phyloP scores from a whole-genome alignment of 2,888 invertebrate species.

The Heliconius sara region DNA sequence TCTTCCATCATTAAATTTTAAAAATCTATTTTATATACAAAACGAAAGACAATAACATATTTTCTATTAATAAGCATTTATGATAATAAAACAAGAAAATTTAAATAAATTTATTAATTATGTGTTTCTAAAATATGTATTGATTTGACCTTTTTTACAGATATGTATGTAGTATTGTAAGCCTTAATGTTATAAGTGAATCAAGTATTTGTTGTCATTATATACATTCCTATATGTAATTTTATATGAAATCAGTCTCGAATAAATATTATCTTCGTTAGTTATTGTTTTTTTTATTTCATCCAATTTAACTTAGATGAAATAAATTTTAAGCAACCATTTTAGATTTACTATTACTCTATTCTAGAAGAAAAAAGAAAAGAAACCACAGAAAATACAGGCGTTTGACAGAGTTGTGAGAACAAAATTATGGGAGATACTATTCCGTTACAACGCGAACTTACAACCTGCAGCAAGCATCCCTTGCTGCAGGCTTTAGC shows the following conservation, averaged over 20 bases:
- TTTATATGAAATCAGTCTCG: neutral
- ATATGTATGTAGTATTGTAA: neutral
- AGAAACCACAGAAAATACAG: too few relatives aligned
- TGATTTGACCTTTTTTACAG: neutral
- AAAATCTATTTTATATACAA: neutral
- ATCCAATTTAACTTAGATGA: neutral
- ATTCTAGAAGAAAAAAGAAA: too few relatives aligned
- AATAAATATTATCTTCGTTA: neutral
- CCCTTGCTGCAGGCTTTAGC: too few relatives aligned
- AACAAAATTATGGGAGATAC: too few relatives aligned
- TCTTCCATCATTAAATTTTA: conserved; percentile 94
- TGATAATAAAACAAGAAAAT: neutral
- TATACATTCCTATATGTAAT: conserved; percentile 27
- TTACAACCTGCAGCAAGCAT: too few relatives aligned
- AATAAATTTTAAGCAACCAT: neutral
- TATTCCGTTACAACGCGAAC: too few relatives aligned
- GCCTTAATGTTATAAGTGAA: neutral
- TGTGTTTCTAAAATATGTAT: neutral
- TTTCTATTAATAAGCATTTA: neutral
- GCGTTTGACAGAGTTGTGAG: too few relatives aligned
- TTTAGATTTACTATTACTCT: neutral
- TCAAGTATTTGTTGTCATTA: conserved; percentile 9
- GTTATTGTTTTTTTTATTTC: neutral
- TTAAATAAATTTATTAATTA: too few relatives aligned
- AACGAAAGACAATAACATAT: neutral